These are phyloP conservation scores for Zaprionus nigranus DNA, from an alignment of 1,140 invertebrate species.

Conservation along the genomic window DNA sequence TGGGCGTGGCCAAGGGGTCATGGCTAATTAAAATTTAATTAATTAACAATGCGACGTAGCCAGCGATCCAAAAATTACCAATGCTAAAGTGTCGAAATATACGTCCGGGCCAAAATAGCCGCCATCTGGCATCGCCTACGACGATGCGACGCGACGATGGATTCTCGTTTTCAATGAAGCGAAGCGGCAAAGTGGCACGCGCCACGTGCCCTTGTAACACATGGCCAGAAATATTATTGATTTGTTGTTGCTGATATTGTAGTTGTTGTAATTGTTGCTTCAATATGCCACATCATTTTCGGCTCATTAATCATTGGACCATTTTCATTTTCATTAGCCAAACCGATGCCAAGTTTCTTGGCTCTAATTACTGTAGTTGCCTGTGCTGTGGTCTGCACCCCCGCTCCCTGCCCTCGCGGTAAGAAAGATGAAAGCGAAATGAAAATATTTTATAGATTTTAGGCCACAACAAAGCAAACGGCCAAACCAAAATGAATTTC, in stretches of 20 bases:
- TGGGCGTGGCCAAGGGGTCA: neutral
- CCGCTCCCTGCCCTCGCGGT: neutral
- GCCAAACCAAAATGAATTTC: neutral
- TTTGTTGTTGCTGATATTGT: constrained; percentile 23
- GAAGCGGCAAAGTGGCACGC: constrained; percentile 19
- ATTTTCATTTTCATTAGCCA: constrained; percentile 73
- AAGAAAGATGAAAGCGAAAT: constrained; percentile 47
- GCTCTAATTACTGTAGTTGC: constrained; percentile 36
- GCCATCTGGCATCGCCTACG: too few relatives aligned
- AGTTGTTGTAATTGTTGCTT: constrained; percentile 60
- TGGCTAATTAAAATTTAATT: constrained; percentile 78
- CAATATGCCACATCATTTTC: constrained; percentile 81
- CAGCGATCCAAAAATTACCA: constrained; percentile 30
- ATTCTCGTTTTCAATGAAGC: constrained; percentile 27
- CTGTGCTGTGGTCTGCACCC: neutral
- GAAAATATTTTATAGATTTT: constrained; percentile 51
- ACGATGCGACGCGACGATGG: constrained; percentile 29
- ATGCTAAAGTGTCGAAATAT: constrained; percentile 35
- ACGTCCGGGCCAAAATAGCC: constrained; percentile 15
- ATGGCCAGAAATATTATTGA: constrained; percentile 54
- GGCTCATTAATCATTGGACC: constrained; percentile 73
- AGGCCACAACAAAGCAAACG: constrained; percentile 30
- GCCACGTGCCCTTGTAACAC: constrained; percentile 59
- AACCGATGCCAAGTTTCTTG: constrained; percentile 29
- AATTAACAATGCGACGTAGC: constrained; percentile 64